Evolutionary conservation across 1,140 invertebrate species (phyloP).

Genomic region (Heliothis virescens): DNA sequence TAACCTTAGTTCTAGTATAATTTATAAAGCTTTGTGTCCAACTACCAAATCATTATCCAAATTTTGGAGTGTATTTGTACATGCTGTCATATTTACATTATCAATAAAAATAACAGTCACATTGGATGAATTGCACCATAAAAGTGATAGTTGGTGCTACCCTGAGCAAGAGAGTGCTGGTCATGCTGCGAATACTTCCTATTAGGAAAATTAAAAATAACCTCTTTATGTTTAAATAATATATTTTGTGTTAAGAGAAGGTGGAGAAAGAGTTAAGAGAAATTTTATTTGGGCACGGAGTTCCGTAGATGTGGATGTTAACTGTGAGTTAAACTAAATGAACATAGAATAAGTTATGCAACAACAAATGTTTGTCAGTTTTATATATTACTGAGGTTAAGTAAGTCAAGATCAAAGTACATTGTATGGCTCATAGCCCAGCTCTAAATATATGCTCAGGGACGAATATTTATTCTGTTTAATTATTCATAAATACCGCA

Average conservation of each 20-base stretch:
- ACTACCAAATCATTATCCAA: neutral
- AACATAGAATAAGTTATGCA: slow-evolving; percentile 3
- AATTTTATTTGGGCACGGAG: no score
- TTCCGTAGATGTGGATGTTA: no score
- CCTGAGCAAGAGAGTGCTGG: no score
- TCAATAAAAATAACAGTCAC: no score
- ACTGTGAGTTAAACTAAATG: neutral
- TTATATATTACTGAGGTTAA: slow-evolving; percentile 13
- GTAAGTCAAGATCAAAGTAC: slow-evolving; percentile 11
- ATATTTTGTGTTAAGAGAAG: no score
- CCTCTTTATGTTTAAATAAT: no score
- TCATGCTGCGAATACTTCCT: no score
- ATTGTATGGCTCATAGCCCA: neutral
- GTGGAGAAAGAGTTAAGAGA: no score
- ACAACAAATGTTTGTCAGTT: neutral
- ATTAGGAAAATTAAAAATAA: no score
- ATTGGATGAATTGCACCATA: no score
- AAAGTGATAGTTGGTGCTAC: no score
- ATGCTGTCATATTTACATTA: no score
- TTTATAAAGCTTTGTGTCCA: neutral
- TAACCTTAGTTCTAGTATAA: slow-evolving; percentile 8
- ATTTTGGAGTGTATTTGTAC: neutral
- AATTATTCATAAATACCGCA: neutral
- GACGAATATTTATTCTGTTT: neutral
- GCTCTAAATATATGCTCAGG: neutral